Base-by-base conservation (phyloP, 2,113 vertebrate genomes). In the Seriola aureovittata region DNA sequence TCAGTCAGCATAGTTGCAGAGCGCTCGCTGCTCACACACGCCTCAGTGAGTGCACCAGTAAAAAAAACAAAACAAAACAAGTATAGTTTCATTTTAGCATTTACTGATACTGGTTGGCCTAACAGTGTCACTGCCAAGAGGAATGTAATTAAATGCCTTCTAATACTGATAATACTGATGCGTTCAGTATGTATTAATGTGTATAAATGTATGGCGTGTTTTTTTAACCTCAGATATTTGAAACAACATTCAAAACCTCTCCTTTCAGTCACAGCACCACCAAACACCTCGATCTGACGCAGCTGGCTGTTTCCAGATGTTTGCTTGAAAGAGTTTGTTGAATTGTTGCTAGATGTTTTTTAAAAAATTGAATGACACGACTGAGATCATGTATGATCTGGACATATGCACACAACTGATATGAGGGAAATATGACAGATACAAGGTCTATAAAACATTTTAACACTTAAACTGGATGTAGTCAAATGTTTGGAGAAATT, bases 1-100 rank as follows among this genome's bases (percentile, higher is more conserved):
- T 73, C 57, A 82, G 70, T 40, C 63, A 68, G 58, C 46, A 40
- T 16, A 50, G 69, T 9, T 25, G 55, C 55, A 50, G 48, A 62
- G 17, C 0, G 21, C 32, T 71, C 23, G 7, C 29, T 55, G 55
- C 46, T 71, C 36, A 44, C 40, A 38, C 50, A 58, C 19, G 36
- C 55, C 23, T 68, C 19, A 40, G 10, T 40, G 46, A 50, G 38
- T 64, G 57, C 63, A 52, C 4, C 21, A 57, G 32, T 71, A 40
- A 48, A 50, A 62, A 60, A 32, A 66, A 42, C 29, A 29, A 14
- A 52, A 1, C 60, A 74, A 38, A 50, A 57, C 1, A n/a, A 68
- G 63, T 3, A 40, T 19, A 34, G 44, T 64, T 71, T 40, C 54
- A 38, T 71, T 79, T 60, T 25, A 54, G 58, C 10, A 63, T 79